Base-by-base conservation (phyloP, 2,888 invertebrate genomes). In the Agrotis clavis region DNA sequence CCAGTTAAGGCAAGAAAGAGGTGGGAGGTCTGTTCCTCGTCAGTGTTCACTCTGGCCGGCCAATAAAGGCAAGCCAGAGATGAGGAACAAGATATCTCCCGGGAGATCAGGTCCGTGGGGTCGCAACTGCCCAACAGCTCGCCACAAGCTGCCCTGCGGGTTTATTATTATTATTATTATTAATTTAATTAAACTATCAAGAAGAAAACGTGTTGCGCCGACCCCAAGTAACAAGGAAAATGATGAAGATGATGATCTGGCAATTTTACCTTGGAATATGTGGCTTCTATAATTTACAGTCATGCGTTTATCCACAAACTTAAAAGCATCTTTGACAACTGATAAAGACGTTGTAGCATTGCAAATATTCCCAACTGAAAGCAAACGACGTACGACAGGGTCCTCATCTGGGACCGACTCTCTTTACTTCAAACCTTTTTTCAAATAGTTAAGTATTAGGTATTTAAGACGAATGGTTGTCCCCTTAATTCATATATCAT, bases 141-240 rank as follows among this genome's bases (percentile, higher is more conserved):
- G n/a, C n/a, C n/a, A n/a, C n/a, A n/a, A n/a, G n/a, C n/a, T n/a
- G n/a, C n/a, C n/a, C n/a, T n/a, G n/a, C n/a, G n/a, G n/a, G n/a
- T n/a, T n/a, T n/a, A n/a, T n/a, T n/a, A n/a, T n/a, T n/a, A n/a
- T n/a, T n/a, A n/a, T n/a, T n/a, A n/a, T n/a, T n/a, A n/a, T n/a
- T n/a, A n/a, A n/a, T n/a, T 41, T 54, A 62, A 51, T 62, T 41
- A 53, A 69, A 57, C 16, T 71, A 60, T 47, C 9, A n/a, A 25
- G 25, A 25, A 25, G 1, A 25, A 25, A 25, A 25, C 25, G 25
- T 25, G 25, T 25, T 25, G 25, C 25, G 25, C 25, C 25, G 25
- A 25, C 25, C 25, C 25, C 25, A 25, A 25, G 25, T 25, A 25
- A 25, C 1, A 25, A 25, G 25, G 2, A 25, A 25, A 2, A 25